Conservation (phyloP, 1,140 invertebrate genomes). For the Achatina immaculata region DNA sequence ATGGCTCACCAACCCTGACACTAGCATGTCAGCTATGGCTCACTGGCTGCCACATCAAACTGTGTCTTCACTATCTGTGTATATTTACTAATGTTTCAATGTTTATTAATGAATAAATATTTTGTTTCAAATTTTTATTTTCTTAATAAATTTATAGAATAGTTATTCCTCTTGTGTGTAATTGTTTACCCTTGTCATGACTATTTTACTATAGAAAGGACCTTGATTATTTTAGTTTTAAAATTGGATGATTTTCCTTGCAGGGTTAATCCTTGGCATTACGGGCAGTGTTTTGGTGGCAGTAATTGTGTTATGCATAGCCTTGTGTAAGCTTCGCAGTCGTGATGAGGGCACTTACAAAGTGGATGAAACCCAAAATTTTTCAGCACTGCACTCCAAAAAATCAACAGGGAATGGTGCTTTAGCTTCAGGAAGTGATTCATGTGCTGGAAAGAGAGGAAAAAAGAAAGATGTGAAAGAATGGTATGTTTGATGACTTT, state of each 20-base stretch:
- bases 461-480: slow-evolving; percentile 92
- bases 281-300: slow-evolving; percentile 92
- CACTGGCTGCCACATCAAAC: too few relatives aligned
- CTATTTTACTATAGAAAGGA: too few relatives aligned
- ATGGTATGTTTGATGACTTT: slow-evolving; percentile 87
- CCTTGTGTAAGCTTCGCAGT: slow-evolving; percentile 90
- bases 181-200: too few relatives aligned
- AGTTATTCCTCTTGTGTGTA: too few relatives aligned
- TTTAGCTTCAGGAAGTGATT: slow-evolving; percentile 66
- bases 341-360: slow-evolving; percentile 90
- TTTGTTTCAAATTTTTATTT: too few relatives aligned
- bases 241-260: not conserved
- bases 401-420: slow-evolving; percentile 64
- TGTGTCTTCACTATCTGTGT: too few relatives aligned
- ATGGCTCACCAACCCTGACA: too few relatives aligned
- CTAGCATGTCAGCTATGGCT: too few relatives aligned
- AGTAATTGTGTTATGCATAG: slow-evolving; percentile 89
- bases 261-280: slow-evolving; percentile 84
- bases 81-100: too few relatives aligned
- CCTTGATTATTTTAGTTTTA: too few relatives aligned
- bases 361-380: slow-evolving; percentile 83
- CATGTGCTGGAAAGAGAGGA: slow-evolving; percentile 73
- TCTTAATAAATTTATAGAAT: too few relatives aligned
- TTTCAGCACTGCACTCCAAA: slow-evolving; percentile 64
- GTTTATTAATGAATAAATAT: too few relatives aligned